Evolutionary conservation across 1,140 invertebrate genomes (phyloP).

Genomic region (Metaphire vulgaris): DNA sequence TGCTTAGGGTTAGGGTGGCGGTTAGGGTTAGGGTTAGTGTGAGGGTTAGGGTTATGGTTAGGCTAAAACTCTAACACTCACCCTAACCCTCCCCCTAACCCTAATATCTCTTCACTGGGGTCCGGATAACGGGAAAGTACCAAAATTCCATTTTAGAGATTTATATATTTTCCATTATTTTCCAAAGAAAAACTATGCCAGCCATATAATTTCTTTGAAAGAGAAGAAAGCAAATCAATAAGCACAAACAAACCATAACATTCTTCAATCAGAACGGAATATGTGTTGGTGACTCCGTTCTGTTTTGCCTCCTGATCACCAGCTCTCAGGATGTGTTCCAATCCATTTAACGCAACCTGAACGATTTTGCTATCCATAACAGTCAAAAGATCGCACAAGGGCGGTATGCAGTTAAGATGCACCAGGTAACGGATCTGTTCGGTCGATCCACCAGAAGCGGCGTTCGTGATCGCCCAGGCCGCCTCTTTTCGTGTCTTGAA

Average conservation of each 20-base stretch:
- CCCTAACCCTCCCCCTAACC: too few species aligned
- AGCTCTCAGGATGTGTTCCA: slow-evolving; percentile 89
- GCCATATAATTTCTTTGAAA: too few species aligned
- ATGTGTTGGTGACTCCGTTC: slow-evolving; percentile 72
- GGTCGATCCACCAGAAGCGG: slow-evolving; percentile 85
- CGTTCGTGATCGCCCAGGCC: slow-evolving; percentile 96
- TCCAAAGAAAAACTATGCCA: too few species aligned
- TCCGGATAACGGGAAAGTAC: too few species aligned
- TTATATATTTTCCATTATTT: too few species aligned
- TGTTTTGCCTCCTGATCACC: slow-evolving; percentile 74
- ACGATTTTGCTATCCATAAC: slow-evolving; percentile 91
- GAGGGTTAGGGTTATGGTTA: too few species aligned
- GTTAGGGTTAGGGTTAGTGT: too few species aligned
- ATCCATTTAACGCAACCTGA: slow-evolving; percentile 90
- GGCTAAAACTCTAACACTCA: too few species aligned
- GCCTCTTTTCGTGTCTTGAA: slow-evolving; percentile 96
- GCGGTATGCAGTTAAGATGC: slow-evolving; percentile 76
- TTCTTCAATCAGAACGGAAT: slow-evolving; percentile 86
- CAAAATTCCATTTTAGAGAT: too few species aligned
- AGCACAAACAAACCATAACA: slow-evolving; percentile 83
- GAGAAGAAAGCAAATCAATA: too few species aligned
- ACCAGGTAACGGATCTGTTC: slow-evolving; percentile 76
- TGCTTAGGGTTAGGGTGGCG: too few species aligned
- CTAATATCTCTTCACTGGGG: too few species aligned
- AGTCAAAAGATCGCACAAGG: slow-evolving; percentile 85